Evolutionary conservation across 37 sponge, comb jelly and placozoan species (phyloP).

Genomic region (Ianthella basta): DNA sequence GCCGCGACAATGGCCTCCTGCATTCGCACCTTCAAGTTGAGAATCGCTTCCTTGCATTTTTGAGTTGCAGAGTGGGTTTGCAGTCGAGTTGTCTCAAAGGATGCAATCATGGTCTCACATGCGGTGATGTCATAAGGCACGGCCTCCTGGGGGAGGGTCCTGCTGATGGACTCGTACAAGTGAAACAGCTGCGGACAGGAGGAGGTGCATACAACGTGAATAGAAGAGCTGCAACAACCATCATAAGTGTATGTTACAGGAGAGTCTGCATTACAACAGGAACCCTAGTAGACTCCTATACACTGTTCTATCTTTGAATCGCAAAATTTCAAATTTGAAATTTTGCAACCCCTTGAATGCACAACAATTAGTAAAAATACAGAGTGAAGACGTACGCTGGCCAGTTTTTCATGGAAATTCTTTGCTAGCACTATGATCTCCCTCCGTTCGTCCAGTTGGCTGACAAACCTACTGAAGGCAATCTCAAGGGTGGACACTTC

Average conservation of each 20-base stretch:
- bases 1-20: background rate
- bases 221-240: too few relatives aligned
- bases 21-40: slow-evolving; percentile 18
- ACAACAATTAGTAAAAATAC: too few relatives aligned
- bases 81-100: background rate
- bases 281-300: too few relatives aligned
- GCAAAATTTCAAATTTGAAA: too few relatives aligned
- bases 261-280: too few relatives aligned
- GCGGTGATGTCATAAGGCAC: background rate
- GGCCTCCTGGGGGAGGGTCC: background rate
- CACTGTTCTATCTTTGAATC: too few relatives aligned
- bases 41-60: background rate
- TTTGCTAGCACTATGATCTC: slow-evolving; percentile 52
- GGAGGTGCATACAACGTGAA: too few relatives aligned
- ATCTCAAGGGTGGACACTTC: slow-evolving; percentile 42
- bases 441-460: slow-evolving; percentile 51
- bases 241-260: too few relatives aligned
- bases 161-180: background rate
- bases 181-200: background rate
- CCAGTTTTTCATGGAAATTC: slow-evolving; percentile 12
- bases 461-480: slow-evolving; percentile 37
- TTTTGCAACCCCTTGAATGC: too few relatives aligned
- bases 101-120: background rate
- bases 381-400: background rate
- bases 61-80: background rate